Base-by-base conservation (phyloP, 2,797 vertebrate species). In the Hozukius guyotensis region DNA sequence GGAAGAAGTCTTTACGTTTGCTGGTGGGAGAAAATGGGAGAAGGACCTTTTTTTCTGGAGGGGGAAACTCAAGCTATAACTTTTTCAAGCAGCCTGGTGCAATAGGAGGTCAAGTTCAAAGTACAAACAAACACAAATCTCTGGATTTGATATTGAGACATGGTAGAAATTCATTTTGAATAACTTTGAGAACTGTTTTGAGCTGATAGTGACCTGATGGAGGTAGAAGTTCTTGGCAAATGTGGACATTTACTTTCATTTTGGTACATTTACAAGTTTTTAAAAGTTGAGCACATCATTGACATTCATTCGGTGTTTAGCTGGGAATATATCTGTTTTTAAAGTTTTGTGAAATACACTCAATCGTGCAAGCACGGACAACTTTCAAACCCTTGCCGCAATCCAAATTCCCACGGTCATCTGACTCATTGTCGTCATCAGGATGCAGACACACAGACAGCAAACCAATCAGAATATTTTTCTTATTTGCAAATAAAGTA, bases 91-190 rank as follows among this genome's bases (percentile, higher is more conserved):
- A 53, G 46, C 31, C 25, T 5, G 53, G 71, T 62, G 77, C n/a
- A 65, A 68, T 56, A 76, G 24, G 31, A 76, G 64, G 72, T 65
- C 32, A n/a, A 72, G 77, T 81, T 87, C 76, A 80, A 81, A 91
- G 80, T 57, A 16, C 82, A 78, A 85, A 82, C 81, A 87, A 86
- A 82, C 81, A 75, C 72, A 65, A 42, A 66, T 65, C 31, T 81
- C 18, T 67, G 25, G 76, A 60, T 72, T 29, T 80, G 66, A 85
- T 67, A 70, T 53, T 64, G 31, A 24, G 70, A 61, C 66, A 70
- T 20, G 73, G 69, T 81, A 0, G 32, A 55, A 71, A 78, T 84
- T 11, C 9, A 71, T 75, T 65, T 82, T 14, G 27, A 77, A 72
- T 24, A 57, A 65, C 61, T 81, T 60, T 29, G 14, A 70, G 66